A percentile compares a stretch with the other conserved stretches of the same genome.
Evolutionary conservation across 2,113 vertebrate genomes (phyloP).

Genomic region (Prietella phreatophila): DNA sequence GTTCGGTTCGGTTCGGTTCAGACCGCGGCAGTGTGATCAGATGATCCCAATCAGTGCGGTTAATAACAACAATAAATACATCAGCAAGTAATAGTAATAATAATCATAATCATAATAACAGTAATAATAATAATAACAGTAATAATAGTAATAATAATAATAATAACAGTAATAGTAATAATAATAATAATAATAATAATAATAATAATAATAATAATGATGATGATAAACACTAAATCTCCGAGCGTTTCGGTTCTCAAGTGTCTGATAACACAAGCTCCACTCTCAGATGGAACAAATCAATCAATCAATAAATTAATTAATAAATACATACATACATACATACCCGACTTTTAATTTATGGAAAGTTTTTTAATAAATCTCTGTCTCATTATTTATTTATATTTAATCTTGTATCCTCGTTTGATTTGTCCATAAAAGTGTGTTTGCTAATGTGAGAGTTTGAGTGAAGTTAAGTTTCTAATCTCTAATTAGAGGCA

Average conservation of each 20-base stretch:
- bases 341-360: neutral
- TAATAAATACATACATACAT: neutral
- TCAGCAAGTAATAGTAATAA: neutral
- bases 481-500: neutral
- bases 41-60: neutral
- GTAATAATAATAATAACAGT: neutral
- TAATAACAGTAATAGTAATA: neutral
- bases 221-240: neutral
- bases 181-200: too few species aligned
- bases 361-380: neutral
- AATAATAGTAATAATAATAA: neutral
- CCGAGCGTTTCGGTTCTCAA: too few species aligned
- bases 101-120: neutral
- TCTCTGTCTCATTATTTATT: neutral
- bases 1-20: neutral
- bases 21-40: neutral
- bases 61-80: neutral
- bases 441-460: neutral
- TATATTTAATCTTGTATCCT: neutral
- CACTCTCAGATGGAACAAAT: neutral
- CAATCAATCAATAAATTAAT: neutral
- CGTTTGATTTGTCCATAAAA: neutral
- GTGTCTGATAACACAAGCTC: neutral
- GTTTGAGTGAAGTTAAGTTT: neutral
- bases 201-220: neutral